phyloP scores from a whole-genome alignment of 2,113 vertebrate genomes.

The Aplodontia rufa region DNA sequence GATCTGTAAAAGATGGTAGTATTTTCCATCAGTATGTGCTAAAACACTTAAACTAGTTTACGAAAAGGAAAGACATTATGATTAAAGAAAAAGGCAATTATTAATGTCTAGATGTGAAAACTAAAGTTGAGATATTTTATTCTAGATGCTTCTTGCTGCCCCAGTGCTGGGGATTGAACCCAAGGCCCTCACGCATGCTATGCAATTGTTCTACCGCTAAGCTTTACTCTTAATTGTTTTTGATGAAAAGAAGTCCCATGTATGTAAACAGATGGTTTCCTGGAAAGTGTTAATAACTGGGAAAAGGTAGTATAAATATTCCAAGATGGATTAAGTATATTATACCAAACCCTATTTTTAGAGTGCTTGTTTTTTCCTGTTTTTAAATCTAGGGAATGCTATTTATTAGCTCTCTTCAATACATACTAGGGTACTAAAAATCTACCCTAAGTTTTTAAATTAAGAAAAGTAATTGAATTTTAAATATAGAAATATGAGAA shows the following conservation, averaged over 20 bases:
- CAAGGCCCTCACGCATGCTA: neutral
- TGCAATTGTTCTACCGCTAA: neutral
- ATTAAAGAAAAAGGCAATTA: neutral
- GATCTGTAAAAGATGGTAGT: neutral
- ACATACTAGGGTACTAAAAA: constrained; percentile 27
- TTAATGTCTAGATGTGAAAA: neutral
- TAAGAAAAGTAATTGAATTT: constrained; percentile 55
- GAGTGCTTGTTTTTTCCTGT: constrained; percentile 16
- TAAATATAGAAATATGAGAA: constrained; percentile 60
- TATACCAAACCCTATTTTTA: constrained; percentile 30
- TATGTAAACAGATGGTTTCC: constrained; percentile 18
- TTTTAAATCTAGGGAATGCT: constrained; percentile 53
- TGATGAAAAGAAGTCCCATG: constrained; percentile 4
- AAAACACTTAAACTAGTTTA: neutral
- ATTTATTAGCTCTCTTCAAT: constrained; percentile 49
- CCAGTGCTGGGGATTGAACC: neutral
- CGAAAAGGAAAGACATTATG: neutral
- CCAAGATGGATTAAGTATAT: constrained; percentile 37
- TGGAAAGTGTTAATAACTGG: constrained; percentile 5
- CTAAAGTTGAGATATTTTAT: neutral
- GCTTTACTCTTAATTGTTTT: neutral
- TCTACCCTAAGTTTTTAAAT: constrained; percentile 49
- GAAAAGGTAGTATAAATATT: constrained; percentile 27
- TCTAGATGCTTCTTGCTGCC: neutral
- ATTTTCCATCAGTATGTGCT: constrained; percentile 4